phyloP scores from a whole-genome alignment of 2,797 vertebrate species.

The Galaxias olidus region DNA sequence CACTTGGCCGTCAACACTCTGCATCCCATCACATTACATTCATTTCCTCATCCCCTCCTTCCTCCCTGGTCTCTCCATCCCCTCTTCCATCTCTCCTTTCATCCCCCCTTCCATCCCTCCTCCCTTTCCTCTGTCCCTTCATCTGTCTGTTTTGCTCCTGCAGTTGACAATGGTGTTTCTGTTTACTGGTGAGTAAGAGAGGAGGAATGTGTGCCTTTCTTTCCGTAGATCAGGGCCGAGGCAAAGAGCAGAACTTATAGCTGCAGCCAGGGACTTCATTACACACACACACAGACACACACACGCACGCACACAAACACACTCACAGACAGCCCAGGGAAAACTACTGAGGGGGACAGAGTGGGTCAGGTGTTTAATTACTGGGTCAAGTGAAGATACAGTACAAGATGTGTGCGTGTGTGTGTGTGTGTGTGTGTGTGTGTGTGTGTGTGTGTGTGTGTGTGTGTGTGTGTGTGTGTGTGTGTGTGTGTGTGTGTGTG shows the following conservation, averaged over 20 bases:
- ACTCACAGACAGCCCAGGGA: too few relatives aligned
- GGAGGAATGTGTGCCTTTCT: conserved; percentile 53
- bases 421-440: conserved; percentile 3
- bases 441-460: conserved; percentile 4
- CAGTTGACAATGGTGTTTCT: conserved; percentile 68
- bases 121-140: not conserved
- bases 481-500: conserved; percentile 6
- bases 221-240: not conserved
- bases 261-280: too few relatives aligned
- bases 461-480: conserved; percentile 23
- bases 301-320: too few relatives aligned
- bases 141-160: conserved; percentile 41
- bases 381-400: not conserved
- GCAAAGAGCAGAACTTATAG: conserved; percentile 13
- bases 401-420: conserved; percentile 13
- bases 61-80: not conserved
- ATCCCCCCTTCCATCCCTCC: not conserved
- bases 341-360: too few relatives aligned
- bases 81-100: not conserved
- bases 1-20: not conserved
- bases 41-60: not conserved
- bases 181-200: conserved; percentile 62
- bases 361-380: not conserved
- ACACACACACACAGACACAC: too few relatives aligned
- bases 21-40: not conserved